Percentiles rank a stretch among this genome's conserved stretches.
Evolutionary conservation across 2,888 invertebrate genomes (phyloP).

Genomic region (Coelinius sp.): DNA sequence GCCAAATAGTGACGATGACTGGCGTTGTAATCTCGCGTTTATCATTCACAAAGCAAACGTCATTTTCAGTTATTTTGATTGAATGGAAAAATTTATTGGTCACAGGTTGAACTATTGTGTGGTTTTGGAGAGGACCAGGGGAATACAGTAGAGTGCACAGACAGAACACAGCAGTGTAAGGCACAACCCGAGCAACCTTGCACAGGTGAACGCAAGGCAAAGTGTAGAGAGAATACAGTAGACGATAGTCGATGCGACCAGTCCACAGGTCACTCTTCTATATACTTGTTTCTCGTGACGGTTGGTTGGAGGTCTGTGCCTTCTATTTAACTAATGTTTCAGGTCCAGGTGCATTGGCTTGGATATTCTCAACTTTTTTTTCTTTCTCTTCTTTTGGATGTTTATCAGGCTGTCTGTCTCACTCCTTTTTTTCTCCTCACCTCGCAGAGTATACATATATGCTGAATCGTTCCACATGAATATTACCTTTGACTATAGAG

Average conservation of each 20-base stretch:
- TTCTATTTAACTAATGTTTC: no score
- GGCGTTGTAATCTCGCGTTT: background rate
- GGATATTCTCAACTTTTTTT: no score
- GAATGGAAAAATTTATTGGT: background rate
- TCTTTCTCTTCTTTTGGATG: no score
- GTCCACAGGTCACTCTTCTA: constrained; percentile 40
- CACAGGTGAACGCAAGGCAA: constrained; percentile 57
- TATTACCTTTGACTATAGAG: no score
- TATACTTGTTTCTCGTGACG: background rate
- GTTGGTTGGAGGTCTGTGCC: background rate
- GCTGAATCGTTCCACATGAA: no score
- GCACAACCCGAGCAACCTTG: constrained; percentile 49
- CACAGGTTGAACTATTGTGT: background rate
- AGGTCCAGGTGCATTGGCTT: no score
- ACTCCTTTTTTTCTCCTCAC: no score
- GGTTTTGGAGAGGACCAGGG: background rate
- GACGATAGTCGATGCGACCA: constrained; percentile 31
- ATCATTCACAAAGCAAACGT: background rate
- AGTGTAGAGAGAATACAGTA: background rate
- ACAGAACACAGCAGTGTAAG: constrained; percentile 27
- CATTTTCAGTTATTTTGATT: background rate
- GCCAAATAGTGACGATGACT: background rate
- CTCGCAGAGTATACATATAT: no score
- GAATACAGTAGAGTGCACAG: constrained; percentile 31
- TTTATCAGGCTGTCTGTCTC: no score